Percentiles rank a stretch among this genome's conserved stretches.
Conservation (phyloP, 2,113 vertebrate genomes). For the Rhineura floridana region DNA sequence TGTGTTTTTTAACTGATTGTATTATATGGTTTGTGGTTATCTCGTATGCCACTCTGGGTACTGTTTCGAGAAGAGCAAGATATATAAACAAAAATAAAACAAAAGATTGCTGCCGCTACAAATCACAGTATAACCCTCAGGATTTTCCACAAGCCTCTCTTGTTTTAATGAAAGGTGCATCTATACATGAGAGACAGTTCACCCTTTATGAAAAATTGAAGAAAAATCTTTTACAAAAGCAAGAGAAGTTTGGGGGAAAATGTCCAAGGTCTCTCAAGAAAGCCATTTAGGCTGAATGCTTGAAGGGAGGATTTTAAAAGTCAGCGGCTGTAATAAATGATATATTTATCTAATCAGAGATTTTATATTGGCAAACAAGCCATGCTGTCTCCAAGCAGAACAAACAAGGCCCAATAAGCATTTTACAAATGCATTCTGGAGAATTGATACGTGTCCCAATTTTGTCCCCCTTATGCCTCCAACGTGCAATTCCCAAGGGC, state of each 20-base stretch:
- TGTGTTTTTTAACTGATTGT: background rate
- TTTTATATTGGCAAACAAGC: slow-evolving; percentile 26
- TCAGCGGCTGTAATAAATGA: slow-evolving; percentile 44
- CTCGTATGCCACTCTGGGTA: background rate
- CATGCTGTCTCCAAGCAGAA: slow-evolving; percentile 32
- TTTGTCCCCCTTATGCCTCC: background rate
- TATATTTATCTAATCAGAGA: slow-evolving; percentile 1
- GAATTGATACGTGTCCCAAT: background rate
- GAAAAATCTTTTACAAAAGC: slow-evolving; percentile 45
- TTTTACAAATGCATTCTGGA: slow-evolving; percentile 35
- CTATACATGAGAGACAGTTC: background rate
- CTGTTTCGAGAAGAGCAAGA: background rate
- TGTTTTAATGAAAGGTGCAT: background rate
- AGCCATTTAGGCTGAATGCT: slow-evolving; percentile 34
- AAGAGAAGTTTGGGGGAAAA: slow-evolving; percentile 35
- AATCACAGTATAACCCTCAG: too few species aligned
- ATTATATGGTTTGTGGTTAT: background rate
- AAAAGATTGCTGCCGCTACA: too few species aligned
- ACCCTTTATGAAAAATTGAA: slow-evolving; percentile 33
- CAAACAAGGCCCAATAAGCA: slow-evolving; percentile 47
- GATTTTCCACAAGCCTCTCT: too few species aligned
- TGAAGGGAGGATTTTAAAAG: slow-evolving; percentile 38
- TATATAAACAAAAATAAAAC: background rate
- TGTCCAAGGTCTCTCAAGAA: slow-evolving; percentile 39
- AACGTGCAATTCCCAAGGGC: background rate